These are phyloP conservation scores for Orthonychiurus folsomi DNA, from an alignment of 2,888 invertebrate species.

Conservation along the genomic window DNA sequence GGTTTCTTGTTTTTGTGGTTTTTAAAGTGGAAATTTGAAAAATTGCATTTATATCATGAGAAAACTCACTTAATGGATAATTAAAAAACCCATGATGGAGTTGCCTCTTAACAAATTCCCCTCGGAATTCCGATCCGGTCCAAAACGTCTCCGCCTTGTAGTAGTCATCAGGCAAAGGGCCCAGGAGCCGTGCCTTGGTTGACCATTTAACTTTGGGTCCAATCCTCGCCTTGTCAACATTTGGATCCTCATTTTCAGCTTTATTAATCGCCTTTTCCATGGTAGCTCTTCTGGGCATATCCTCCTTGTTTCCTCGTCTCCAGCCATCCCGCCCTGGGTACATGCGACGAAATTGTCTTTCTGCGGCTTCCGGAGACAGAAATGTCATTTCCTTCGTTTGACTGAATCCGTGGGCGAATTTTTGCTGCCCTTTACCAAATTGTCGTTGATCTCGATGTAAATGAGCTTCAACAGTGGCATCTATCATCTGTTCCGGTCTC, in stretches of 20 bases:
- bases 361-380: slow-evolving; percentile 18
- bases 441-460: slow-evolving; percentile 19
- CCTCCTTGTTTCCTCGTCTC: not conserved
- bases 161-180: slow-evolving; percentile 26
- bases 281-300: slow-evolving; percentile 16
- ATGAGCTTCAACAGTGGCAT: slow-evolving; percentile 21
- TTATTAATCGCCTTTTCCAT: slow-evolving; percentile 17
- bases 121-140: slow-evolving; percentile 31
- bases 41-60: not conserved
- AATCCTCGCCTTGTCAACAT: slow-evolving; percentile 20
- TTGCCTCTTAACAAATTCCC: slow-evolving; percentile 27
- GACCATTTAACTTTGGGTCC: slow-evolving; percentile 27
- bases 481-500: slow-evolving; percentile 10
- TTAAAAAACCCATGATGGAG: slow-evolving; percentile 30
- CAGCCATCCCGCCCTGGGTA: slow-evolving; percentile 25
- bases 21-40: not conserved
- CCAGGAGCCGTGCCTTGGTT: slow-evolving; percentile 24
- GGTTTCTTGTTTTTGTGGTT: slow-evolving; percentile 7
- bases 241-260: slow-evolving; percentile 19
- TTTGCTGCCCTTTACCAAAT: not conserved
- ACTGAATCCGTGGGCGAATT: not conserved
- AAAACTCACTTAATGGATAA: slow-evolving; percentile 25
- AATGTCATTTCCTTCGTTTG: slow-evolving; percentile 31
- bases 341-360: slow-evolving; percentile 20
- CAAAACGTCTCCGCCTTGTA: slow-evolving; percentile 32